These are phyloP conservation scores for Anthrax anthrax DNA, from an alignment of 2,888 invertebrate species.

Conservation along the genomic window DNA sequence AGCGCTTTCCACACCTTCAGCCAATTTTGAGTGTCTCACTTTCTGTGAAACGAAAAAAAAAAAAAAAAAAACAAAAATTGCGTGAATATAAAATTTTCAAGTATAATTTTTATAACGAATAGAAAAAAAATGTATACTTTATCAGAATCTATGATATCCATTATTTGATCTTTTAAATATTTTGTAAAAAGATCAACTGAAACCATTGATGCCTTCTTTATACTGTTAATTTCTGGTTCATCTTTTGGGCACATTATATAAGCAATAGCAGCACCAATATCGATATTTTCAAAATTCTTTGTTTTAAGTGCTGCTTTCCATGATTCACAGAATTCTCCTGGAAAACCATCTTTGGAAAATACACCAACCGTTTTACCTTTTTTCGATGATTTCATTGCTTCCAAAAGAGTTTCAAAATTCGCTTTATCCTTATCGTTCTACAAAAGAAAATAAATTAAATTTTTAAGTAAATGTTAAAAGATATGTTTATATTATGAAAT, in stretches of 20 bases:
- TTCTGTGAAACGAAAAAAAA: slow-evolving; percentile 45
- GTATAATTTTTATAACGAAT: background rate
- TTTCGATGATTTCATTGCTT: slow-evolving; percentile 74
- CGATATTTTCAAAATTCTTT: slow-evolving; percentile 70
- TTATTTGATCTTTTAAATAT: slow-evolving; percentile 91
- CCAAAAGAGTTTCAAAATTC: slow-evolving; percentile 65
- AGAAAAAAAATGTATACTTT: slow-evolving; percentile 49
- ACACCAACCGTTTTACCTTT: slow-evolving; percentile 78
- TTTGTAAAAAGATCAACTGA: slow-evolving; percentile 93
- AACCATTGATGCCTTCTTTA: slow-evolving; percentile 85
- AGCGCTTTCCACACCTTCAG: slow-evolving; percentile 88
- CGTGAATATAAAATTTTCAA: background rate
- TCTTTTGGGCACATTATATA: slow-evolving; percentile 89
- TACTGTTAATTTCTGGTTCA: slow-evolving; percentile 73
- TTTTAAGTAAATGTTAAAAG: background rate
- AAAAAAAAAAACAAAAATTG: background rate
- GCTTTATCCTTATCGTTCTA: slow-evolving; percentile 83
- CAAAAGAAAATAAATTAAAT: slow-evolving; percentile 15
- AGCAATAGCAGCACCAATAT: slow-evolving; percentile 73
- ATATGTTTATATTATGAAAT: background rate
- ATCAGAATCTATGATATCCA: slow-evolving; percentile 97
- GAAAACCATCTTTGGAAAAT: slow-evolving; percentile 86
- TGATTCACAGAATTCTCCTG: slow-evolving; percentile 82
- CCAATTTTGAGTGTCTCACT: slow-evolving; percentile 88
- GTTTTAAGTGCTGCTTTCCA: slow-evolving; percentile 71